Evolutionary conservation across 2,888 invertebrate species (phyloP).

Genomic region (Mechanitis messenoides): DNA sequence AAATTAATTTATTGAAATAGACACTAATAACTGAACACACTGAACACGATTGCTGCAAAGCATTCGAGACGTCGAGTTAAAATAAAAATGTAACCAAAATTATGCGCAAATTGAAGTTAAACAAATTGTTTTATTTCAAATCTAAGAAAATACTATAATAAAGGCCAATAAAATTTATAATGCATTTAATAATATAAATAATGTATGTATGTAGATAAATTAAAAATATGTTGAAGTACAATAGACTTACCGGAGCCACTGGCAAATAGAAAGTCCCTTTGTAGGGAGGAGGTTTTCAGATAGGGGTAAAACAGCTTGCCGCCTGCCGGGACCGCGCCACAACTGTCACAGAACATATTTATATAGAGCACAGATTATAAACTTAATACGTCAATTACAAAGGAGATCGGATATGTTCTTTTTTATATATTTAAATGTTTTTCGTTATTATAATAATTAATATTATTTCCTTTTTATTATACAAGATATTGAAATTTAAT

Average conservation of each 20-base stretch:
- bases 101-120: no score
- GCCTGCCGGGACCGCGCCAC: constrained; percentile 50
- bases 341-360: constrained; percentile 44
- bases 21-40: no score
- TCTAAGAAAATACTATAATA: no score
- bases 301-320: constrained; percentile 77
- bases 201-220: neutral
- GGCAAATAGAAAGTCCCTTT: constrained; percentile 76
- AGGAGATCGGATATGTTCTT: neutral
- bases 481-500: no score
- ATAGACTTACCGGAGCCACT: constrained; percentile 73
- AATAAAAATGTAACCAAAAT: no score
- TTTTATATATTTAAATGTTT: no score
- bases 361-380: constrained; percentile 5
- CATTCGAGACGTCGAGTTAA: no score
- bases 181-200: neutral
- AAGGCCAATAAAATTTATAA: no score
- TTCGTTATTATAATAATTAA: neutral
- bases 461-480: no score
- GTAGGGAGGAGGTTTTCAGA: constrained; percentile 77
- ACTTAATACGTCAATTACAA: constrained; percentile 5
- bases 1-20: no score
- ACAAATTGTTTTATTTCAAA: no score
- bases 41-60: no score
- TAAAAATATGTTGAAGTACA: constrained; percentile 8